A percentile compares a stretch with the other conserved stretches of the same genome.
These are phyloP conservation scores for Andrena trimmerana DNA, from an alignment of 2,888 invertebrate genomes.

Conservation along the genomic window DNA sequence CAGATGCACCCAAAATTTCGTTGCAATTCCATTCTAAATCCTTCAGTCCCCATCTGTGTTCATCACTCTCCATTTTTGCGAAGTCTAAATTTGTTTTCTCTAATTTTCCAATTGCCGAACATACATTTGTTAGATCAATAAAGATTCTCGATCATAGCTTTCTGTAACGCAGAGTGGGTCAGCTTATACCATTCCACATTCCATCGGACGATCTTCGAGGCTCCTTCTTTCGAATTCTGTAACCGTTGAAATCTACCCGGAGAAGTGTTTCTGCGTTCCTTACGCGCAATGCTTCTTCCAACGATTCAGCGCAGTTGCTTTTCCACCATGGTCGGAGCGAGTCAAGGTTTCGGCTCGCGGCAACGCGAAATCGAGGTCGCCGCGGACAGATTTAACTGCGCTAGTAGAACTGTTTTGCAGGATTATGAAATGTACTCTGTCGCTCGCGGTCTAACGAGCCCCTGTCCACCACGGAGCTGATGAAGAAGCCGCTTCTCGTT, in stretches of 20 bases:
- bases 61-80: too few relatives aligned
- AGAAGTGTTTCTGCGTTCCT: neutral
- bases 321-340: constrained; percentile 43
- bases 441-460: constrained; percentile 45
- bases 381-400: constrained; percentile 63
- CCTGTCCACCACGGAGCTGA: constrained; percentile 25
- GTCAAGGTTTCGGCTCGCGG: constrained; percentile 67
- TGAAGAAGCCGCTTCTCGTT: constrained; percentile 42
- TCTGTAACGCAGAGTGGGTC: too few relatives aligned
- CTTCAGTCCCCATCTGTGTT: too few relatives aligned
- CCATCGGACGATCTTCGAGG: too few relatives aligned
- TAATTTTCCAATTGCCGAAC: too few relatives aligned
- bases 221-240: too few relatives aligned
- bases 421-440: constrained; percentile 68
- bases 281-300: constrained; percentile 4
- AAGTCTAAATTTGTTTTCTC: too few relatives aligned
- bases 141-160: too few relatives aligned
- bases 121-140: too few relatives aligned
- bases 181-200: too few relatives aligned
- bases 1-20: too few relatives aligned
- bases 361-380: constrained; percentile 67
- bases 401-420: constrained; percentile 72
- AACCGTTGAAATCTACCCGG: neutral
- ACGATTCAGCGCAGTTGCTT: constrained; percentile 32
- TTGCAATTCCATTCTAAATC: too few relatives aligned